These are phyloP conservation scores for Diaprepes abbreviatus DNA, from an alignment of 2,888 invertebrate species.

Conservation along the genomic window DNA sequence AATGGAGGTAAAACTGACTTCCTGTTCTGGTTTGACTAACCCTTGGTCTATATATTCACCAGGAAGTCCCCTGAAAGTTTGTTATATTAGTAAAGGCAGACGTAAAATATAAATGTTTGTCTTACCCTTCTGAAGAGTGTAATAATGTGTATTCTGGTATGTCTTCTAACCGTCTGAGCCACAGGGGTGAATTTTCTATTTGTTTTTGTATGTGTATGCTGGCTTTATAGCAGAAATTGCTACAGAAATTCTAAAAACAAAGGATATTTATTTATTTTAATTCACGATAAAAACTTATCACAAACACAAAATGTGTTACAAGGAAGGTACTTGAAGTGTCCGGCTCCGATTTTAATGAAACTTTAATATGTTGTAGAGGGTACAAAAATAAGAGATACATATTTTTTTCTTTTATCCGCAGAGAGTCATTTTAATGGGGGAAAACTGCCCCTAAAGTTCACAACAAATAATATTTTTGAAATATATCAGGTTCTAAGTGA, in stretches of 20 bases:
- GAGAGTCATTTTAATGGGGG: too few species aligned
- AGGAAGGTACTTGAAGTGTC: too few species aligned
- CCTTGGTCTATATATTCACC: slow-evolving; percentile 74
- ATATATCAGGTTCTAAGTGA: too few species aligned
- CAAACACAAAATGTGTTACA: too few species aligned
- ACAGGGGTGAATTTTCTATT: slow-evolving; percentile 85
- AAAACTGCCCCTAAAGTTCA: too few species aligned
- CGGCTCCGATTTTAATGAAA: too few species aligned
- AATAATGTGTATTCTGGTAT: slow-evolving; percentile 75
- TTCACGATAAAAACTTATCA: too few species aligned
- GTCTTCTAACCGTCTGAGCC: slow-evolving; percentile 82
- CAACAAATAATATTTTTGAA: too few species aligned
- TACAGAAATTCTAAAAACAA: slow-evolving; percentile 82
- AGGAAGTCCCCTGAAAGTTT: slow-evolving; percentile 64
- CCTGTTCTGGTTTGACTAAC: slow-evolving; percentile 63
- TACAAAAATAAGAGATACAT: too few species aligned
- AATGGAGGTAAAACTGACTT: slow-evolving; percentile 68
- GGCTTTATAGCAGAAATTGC: slow-evolving; percentile 85
- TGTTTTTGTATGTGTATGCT: slow-evolving; percentile 85
- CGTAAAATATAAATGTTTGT: slow-evolving; percentile 1
- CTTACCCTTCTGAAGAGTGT: slow-evolving; percentile 61
- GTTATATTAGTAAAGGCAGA: not conserved
- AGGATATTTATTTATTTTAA: too few species aligned
- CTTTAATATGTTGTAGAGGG: too few species aligned
- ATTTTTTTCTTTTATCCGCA: too few species aligned